These are phyloP conservation scores for Drosophila atripex DNA, from an alignment of 2,888 invertebrate genomes.

Conservation along the genomic window DNA sequence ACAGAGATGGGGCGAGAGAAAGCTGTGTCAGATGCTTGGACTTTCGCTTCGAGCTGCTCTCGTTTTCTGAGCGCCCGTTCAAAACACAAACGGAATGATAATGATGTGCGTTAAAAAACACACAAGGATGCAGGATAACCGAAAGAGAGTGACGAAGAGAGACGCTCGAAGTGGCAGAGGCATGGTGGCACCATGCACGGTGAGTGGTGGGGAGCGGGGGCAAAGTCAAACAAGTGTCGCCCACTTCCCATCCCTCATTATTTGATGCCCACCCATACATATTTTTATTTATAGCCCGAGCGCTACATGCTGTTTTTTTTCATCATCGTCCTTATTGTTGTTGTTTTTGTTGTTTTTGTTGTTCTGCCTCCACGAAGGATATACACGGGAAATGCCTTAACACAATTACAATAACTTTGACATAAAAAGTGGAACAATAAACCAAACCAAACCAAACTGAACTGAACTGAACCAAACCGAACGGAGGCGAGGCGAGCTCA, in stretches of 20 bases:
- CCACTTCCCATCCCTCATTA: slow-evolving; percentile 41
- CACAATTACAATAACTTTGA: slow-evolving; percentile 80
- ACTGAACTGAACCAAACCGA: slow-evolving; percentile 46
- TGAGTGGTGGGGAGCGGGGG: neutral
- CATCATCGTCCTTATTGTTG: slow-evolving; percentile 2
- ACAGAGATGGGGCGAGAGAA: slow-evolving; percentile 3
- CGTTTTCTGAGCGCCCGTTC: slow-evolving; percentile 72
- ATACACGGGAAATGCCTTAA: slow-evolving; percentile 79
- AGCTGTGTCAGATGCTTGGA: slow-evolving; percentile 26
- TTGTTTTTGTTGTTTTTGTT: neutral
- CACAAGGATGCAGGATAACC: slow-evolving; percentile 47
- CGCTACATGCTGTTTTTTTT: slow-evolving; percentile 13
- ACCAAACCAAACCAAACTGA: slow-evolving; percentile 66
- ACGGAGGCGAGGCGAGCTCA: slow-evolving; percentile 22
- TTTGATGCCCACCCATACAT: slow-evolving; percentile 7
- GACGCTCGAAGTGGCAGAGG: neutral
- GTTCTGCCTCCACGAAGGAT: slow-evolving; percentile 49
- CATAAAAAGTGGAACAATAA: slow-evolving; percentile 80
- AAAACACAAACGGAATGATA: slow-evolving; percentile 81
- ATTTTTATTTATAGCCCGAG: slow-evolving; percentile 65
- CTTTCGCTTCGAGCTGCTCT: slow-evolving; percentile 35
- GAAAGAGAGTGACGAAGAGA: slow-evolving; percentile 9
- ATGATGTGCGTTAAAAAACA: slow-evolving; percentile 79
- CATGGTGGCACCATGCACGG: no score
- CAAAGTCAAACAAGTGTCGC: slow-evolving; percentile 76